Evolutionary conservation across 2,888 invertebrate genomes (phyloP), one percentile per base, ranked within the genome.

Genomic region (Mimas tiliae): DNA sequence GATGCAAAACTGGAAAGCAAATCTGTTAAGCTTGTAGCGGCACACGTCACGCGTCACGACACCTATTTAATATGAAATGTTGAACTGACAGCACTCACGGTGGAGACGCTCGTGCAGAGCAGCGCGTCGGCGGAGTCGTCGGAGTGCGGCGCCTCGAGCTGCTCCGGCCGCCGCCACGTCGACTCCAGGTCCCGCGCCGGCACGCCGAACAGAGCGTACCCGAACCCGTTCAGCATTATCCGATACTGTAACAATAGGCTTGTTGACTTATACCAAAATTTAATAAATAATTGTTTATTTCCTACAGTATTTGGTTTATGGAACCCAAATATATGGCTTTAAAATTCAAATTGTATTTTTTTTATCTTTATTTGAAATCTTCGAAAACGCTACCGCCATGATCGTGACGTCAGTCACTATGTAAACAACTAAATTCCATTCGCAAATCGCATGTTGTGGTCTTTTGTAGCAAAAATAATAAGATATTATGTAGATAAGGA

Each of bases 211-310:
- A 97, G 81, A 9, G 96, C 95, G 84, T 97, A 97, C 58, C 97
- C 97, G 81, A 97, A 96, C 3, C 97, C 97, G 85, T 97, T 97
- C 72, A 97, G 94, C 87, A 98, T 95, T 77, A 98, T 97, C 72
- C 97, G 96, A 85, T 97, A 97, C 97, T 98, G 93, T 38, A 62
- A 67, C 14, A 34, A 34, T 11, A 16, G 19, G 2, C 1, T 4
- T 9, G n/a, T 62, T 42, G 12, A 9, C 19, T 19, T 62, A 16
- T 19, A 38, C 6, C 6, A 7, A 3, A 27, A 4, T 27, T 27
- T 27, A 27, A 27, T 3, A 27, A 27, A 27, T n/a, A n/a, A n/a
- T n/a, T n/a, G n/a, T n/a, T n/a, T n/a, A n/a, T n/a, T n/a, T n/a
- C n/a, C n/a, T n/a, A n/a, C n/a, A n/a, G n/a, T n/a, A n/a, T n/a